phyloP scores from a whole-genome alignment of 2,888 invertebrate genomes.

The Ecliptopera silaceata region DNA sequence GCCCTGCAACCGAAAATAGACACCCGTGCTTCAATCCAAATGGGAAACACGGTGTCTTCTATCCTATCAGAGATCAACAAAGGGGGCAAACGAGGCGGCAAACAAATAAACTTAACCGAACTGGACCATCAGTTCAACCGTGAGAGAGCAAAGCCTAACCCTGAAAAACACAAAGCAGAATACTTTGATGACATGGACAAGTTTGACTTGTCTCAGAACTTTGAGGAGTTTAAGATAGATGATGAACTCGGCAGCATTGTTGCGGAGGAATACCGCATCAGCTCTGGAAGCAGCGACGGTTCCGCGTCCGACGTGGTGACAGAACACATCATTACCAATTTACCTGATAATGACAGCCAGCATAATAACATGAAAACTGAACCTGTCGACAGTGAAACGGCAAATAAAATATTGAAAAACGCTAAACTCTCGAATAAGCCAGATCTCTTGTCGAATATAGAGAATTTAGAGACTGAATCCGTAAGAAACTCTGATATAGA shows the following conservation, averaged over 20 bases:
- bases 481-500: slow-evolving; percentile 88
- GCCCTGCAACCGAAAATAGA: slow-evolving; percentile 75
- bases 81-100: slow-evolving; percentile 71
- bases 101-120: slow-evolving; percentile 74
- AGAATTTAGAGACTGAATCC: slow-evolving; percentile 81
- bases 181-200: slow-evolving; percentile 82
- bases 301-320: slow-evolving; percentile 72
- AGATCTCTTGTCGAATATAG: slow-evolving; percentile 81
- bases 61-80: slow-evolving; percentile 83
- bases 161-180: slow-evolving; percentile 70
- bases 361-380: slow-evolving; percentile 59
- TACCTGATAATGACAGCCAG: slow-evolving; percentile 65
- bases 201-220: slow-evolving; percentile 88
- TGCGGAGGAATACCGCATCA: slow-evolving; percentile 79
- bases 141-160: slow-evolving; percentile 55
- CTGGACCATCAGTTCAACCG: slow-evolving; percentile 74
- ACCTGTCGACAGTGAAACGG: slow-evolving; percentile 61
- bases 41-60: slow-evolving; percentile 85
- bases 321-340: slow-evolving; percentile 62
- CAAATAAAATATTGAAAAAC: slow-evolving; percentile 63
- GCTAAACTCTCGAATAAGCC: slow-evolving; percentile 80
- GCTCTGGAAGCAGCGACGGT: slow-evolving; percentile 78
- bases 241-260: slow-evolving; percentile 84
- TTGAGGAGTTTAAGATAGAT: slow-evolving; percentile 91
- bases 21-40: slow-evolving; percentile 81